phyloP scores from a whole-genome alignment of 1,140 invertebrate species.

The Euura saliciscinereae region DNA sequence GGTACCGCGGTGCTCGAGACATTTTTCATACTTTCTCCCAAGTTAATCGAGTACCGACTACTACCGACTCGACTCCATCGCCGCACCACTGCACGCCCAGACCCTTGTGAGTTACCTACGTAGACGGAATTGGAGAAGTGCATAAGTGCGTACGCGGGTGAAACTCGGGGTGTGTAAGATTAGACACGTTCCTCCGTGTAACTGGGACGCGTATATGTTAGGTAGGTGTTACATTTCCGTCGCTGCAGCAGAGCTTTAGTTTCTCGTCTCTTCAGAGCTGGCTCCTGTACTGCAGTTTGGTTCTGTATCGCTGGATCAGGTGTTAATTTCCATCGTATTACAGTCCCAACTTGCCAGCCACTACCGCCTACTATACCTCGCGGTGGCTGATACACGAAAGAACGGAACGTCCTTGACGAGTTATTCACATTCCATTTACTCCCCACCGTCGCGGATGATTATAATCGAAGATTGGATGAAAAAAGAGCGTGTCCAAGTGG shows the following conservation, averaged over 20 bases:
- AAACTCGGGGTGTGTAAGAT: background rate
- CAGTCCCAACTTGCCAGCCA: no score
- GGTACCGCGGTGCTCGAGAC: background rate
- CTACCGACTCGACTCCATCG: background rate
- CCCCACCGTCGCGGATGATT: no score
- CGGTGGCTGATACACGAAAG: no score
- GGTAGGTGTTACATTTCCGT: background rate
- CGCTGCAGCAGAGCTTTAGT: background rate
- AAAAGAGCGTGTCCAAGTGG: no score
- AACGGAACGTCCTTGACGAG: no score
- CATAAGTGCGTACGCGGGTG: background rate
- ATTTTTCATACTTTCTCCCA: constrained; percentile 1
- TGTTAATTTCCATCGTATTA: background rate
- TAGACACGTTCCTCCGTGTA: no score
- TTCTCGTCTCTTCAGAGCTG: background rate
- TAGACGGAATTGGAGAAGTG: background rate
- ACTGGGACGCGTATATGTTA: no score
- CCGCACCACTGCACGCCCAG: background rate
- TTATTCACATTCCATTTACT: no score
- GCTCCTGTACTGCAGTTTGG: background rate
- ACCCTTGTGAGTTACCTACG: background rate
- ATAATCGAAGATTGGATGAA: no score
- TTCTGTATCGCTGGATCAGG: background rate
- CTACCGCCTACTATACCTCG: no score
- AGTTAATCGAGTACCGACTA: background rate